Base-by-base conservation (phyloP, 2,797 vertebrate genomes). In the Eutrigla gurnardus region DNA sequence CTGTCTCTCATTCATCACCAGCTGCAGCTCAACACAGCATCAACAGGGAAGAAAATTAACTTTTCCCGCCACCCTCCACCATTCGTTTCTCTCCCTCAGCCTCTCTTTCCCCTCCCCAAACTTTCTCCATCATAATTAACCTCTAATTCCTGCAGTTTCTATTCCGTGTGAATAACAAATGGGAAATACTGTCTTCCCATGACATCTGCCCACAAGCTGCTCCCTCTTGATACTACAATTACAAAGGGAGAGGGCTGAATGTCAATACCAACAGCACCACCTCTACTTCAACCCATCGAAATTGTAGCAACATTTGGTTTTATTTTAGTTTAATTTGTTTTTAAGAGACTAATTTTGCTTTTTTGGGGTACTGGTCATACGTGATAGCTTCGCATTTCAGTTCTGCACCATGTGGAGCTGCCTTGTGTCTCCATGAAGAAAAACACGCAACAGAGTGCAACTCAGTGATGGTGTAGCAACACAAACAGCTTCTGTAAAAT, bases 181-280 rank as follows among this genome's bases (percentile, higher is more conserved):
- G 80, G 77, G 86, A 90, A 92, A 85, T 67, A 61, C 73, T 77
- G 85, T 86, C 84, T 89, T 85, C 71, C 71, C 57, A 70, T 89
- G 88, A 92, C 89, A 92, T 94, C 90, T 94, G 92, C 89, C 80
- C 85, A 80, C 86, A 90, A 93, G 90, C 90, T 93, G 88, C 86
- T 91, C 68, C 75, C 80, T 81, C 86, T 87, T 82, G 80, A 88
- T 88, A 83, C 83, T 47, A 79, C 83, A 89, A 77, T 82, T 80
- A 78, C 67, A 73, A 64, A 7, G 15, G 61, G 46, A 66, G 25
- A 67, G 77, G 67, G 18, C 64, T 81, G 90, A 86, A 86, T 87
- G 86, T 88, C 74, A 86, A 81, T 64, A 73, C 57, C 50, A 53
- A 47, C 55, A 66, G 65, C 63, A 54, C 32, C 70, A 36, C 11